phyloP scores from a whole-genome alignment of 1,140 invertebrate genomes.

The Ruditapes philippinarum region DNA sequence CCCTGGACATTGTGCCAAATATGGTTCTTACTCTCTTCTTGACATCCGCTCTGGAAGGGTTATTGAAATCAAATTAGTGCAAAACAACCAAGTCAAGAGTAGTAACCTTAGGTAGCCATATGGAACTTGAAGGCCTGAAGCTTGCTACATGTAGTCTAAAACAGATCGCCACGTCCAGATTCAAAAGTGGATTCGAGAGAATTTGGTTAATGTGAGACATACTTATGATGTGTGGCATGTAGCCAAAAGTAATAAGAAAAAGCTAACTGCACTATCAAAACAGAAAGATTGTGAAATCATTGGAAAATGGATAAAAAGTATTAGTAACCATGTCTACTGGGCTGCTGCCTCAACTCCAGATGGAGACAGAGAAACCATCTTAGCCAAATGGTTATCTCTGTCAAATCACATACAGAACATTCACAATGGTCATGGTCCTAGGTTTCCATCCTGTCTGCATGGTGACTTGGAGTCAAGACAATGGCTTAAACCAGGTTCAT shows the following conservation, averaged over 20 bases:
- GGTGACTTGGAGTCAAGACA: not conserved
- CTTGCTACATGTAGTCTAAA: too few species aligned
- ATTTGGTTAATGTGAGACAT: too few species aligned
- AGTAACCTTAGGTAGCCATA: too few species aligned
- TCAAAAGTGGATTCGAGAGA: too few species aligned
- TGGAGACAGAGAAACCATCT: not conserved
- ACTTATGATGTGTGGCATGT: too few species aligned
- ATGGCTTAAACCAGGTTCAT: constrained; percentile 3
- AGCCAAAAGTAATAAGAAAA: not conserved
- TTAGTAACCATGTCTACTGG: not conserved
- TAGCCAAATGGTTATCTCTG: not conserved
- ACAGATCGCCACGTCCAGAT: too few species aligned
- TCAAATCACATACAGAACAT: not conserved
- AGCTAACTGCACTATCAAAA: not conserved
- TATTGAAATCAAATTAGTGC: too few species aligned
- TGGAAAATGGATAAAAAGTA: not conserved
- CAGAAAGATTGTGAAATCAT: not conserved
- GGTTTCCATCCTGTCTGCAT: not conserved
- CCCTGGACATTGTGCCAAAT: too few species aligned
- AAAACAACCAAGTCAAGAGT: too few species aligned
- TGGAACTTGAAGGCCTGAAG: too few species aligned
- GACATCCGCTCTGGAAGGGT: too few species aligned
- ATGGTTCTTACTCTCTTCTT: too few species aligned
- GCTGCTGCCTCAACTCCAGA: not conserved
- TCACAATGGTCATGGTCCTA: not conserved